These are phyloP conservation scores for Collichthys lucidus DNA, from an alignment of 2,113 vertebrate species.

Conservation along the genomic window DNA sequence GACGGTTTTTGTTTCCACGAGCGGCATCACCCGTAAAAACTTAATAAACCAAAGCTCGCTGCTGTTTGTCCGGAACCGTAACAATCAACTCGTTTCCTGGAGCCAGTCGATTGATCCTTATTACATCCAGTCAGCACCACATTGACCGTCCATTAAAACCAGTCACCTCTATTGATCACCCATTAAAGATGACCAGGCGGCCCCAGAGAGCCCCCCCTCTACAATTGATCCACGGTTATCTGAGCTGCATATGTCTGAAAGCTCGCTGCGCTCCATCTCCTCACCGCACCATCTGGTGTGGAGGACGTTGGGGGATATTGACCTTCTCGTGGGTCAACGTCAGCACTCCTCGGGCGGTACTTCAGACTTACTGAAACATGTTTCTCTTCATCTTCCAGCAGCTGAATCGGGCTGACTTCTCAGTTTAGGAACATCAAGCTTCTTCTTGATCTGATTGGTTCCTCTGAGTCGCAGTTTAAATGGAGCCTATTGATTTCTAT, in stretches of 20 bases:
- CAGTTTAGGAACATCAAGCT: no score
- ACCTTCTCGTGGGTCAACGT: background rate
- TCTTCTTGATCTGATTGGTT: background rate
- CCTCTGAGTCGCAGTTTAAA: no score
- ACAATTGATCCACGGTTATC: conserved; percentile 67
- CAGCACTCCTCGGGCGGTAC: background rate
- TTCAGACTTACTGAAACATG: background rate
- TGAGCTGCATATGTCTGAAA: conserved; percentile 47
- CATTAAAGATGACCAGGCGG: conserved; percentile 53
- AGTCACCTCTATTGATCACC: conserved; percentile 66
- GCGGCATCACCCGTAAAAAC: conserved; percentile 12
- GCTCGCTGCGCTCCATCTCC: background rate
- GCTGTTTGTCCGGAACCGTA: conserved; percentile 50
- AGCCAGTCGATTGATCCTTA: conserved; percentile 54
- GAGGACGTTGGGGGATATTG: conserved; percentile 11
- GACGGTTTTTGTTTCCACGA: conserved; percentile 1
- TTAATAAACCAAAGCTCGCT: conserved; percentile 1
- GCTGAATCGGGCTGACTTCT: no score
- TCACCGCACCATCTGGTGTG: conserved; percentile 28
- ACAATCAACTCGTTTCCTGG: conserved; percentile 43
- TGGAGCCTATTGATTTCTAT: background rate
- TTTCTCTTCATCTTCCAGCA: background rate
- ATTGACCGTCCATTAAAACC: conserved; percentile 69
- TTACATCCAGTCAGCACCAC: conserved; percentile 54
- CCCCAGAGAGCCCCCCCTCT: background rate